Percentiles rank a stretch among this genome's conserved stretches.
phyloP scores from a whole-genome alignment of 1,140 invertebrate species.

The Drosophila insularis region DNA sequence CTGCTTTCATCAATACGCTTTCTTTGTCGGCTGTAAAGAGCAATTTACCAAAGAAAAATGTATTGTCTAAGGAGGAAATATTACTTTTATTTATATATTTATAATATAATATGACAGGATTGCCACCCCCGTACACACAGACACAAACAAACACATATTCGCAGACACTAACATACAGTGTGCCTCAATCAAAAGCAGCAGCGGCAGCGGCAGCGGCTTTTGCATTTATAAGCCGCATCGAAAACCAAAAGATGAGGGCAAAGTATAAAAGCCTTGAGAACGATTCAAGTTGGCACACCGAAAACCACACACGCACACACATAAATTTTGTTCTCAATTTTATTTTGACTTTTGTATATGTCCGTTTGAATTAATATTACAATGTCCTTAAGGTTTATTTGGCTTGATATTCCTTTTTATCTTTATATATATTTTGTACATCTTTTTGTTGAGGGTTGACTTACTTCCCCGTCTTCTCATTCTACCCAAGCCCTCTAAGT shows the following conservation, averaged over 20 bases:
- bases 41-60: neutral
- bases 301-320: constrained; percentile 15
- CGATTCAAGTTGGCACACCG: constrained; percentile 47
- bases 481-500: constrained; percentile 9
- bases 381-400: constrained; percentile 81
- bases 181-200: constrained; percentile 40
- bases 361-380: constrained; percentile 81
- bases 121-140: neutral
- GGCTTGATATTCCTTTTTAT: constrained; percentile 78
- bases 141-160: neutral
- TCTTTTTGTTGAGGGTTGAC: neutral
- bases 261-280: constrained; percentile 46
- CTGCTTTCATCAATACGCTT: too few species aligned
- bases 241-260: constrained; percentile 16
- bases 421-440: constrained; percentile 52
- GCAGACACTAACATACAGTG: neutral
- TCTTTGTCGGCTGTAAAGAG: neutral
- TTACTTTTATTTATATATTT: constrained; percentile 8
- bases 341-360: constrained; percentile 61
- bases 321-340: constrained; percentile 28
- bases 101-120: constrained; percentile 4
- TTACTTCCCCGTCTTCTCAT: neutral
- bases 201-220: constrained; percentile 20
- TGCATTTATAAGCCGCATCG: constrained; percentile 58
- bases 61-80: constrained; percentile 2